Evolutionary conservation across 2,888 invertebrate species (phyloP), one percentile per base, ranked within the genome.

Genomic region (Stenodera caucasica): DNA sequence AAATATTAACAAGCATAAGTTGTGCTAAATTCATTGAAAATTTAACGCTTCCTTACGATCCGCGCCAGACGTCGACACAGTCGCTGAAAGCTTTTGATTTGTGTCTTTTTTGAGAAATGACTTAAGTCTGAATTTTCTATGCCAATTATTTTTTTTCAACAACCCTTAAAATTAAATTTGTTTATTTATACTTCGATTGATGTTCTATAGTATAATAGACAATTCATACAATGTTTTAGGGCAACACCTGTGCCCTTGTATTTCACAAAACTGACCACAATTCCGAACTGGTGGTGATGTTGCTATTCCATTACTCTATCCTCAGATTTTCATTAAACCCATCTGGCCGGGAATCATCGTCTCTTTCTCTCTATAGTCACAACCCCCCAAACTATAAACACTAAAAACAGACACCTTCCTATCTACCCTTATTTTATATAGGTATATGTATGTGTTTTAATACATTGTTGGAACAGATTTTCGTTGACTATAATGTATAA

Each of bases 251-350:
- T 61, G 61, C 58, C 52, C 58, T 54, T 45, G 45, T 58, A 58
- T 55, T 61, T 61, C 58, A 49, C 53, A 55, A 26, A 59, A 64
- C 64, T 66, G 66, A 68, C 70, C 71, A 67, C 65, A 65, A 62
- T 59, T 66, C 21, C 6, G 45, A 45, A 62, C 64, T 60, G 62
- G 57, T 60, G 58, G 64, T 65, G 23, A 18, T 45, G 45, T 45
- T 45, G 45, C 45, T 45, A 45, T 65, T 66, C 69, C 70, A 70
- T 67, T 67, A 61, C 66, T 59, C 67, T 62, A 65, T 72, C 70
- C 71, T 71, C 70, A 70, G 70, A 70, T 70, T 72, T 72, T 72
- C 72, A 72, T 72, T 72, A 72, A 70, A 68, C 66, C 70, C 71
- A 71, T 70, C 69, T 70, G 70, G 62, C 21, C 33, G 6, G n/a